phyloP scores from a whole-genome alignment of 2,797 vertebrate genomes.

The Morelia viridis region DNA sequence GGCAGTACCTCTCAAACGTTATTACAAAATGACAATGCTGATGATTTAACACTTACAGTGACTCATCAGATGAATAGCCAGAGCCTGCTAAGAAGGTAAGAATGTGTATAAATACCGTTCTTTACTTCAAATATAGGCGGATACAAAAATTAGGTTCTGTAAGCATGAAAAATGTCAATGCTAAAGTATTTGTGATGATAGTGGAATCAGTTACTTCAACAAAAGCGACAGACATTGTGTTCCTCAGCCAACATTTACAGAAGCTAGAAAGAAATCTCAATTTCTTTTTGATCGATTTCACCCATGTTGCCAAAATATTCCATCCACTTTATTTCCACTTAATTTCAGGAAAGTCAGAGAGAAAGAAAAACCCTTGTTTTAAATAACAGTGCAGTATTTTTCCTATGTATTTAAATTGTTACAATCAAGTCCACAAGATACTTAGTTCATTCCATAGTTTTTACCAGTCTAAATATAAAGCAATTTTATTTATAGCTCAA shows the following conservation, averaged over 20 bases:
- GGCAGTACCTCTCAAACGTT: not conserved
- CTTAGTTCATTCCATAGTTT: conserved; percentile 35
- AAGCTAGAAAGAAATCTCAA: not conserved
- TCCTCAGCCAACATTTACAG: conserved; percentile 24
- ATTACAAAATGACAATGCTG: not conserved
- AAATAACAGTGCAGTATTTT: conserved; percentile 51
- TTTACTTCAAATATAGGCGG: not conserved
- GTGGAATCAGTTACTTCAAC: not conserved
- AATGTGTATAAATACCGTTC: conserved; percentile 6
- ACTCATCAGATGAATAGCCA: not conserved
- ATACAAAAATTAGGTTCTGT: conserved; percentile 30
- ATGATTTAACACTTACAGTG: not conserved
- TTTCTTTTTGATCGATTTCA: conserved; percentile 26
- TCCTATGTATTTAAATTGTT: conserved; percentile 61
- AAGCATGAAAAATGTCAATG: not conserved
- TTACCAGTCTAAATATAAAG: conserved; percentile 54
- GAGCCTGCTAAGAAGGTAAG: not conserved
- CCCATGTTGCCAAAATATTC: conserved; percentile 38
- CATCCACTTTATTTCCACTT: conserved; percentile 31
- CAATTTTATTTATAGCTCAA: conserved; percentile 53
- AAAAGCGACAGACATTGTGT: conserved; percentile 8
- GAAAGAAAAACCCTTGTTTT: conserved; percentile 23
- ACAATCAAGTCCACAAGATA: conserved; percentile 56
- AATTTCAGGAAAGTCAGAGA: conserved; percentile 44
- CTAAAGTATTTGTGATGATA: not conserved